Evolutionary conservation across 2,888 invertebrate species (phyloP).

Genomic region (Galerucella calmariensis): DNA sequence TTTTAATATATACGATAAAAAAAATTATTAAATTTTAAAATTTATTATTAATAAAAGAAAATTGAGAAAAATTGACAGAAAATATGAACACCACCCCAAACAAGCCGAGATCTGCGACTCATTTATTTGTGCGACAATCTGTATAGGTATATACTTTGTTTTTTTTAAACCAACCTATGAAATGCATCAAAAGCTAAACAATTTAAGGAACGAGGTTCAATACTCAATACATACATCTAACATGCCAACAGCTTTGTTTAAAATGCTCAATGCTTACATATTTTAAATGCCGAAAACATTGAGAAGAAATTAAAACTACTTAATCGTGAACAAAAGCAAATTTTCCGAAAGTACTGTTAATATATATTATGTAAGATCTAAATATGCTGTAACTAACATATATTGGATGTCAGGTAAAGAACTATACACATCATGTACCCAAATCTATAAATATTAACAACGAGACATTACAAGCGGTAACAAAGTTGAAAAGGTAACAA

Average conservation of each 20-base stretch:
- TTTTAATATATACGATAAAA: too few species aligned
- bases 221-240: conserved; percentile 43
- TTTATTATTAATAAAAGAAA: too few species aligned
- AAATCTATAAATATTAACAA: neutral
- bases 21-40: too few species aligned
- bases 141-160: conserved; percentile 7
- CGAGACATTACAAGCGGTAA: neutral
- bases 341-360: conserved; percentile 45
- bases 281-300: conserved; percentile 40
- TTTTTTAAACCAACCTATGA: conserved; percentile 32
- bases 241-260: conserved; percentile 42
- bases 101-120: too few species aligned
- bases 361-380: conserved; percentile 27
- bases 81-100: neutral
- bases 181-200: conserved; percentile 44
- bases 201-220: conserved; percentile 42
- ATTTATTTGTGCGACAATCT: conserved; percentile 7
- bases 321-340: conserved; percentile 44
- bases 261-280: conserved; percentile 41
- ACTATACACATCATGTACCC: conserved; percentile 9
- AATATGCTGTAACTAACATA: conserved; percentile 41
- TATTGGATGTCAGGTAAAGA: conserved; percentile 35
- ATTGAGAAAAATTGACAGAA: too few species aligned
- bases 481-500: neutral
- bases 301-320: conserved; percentile 44